A percentile compares a stretch with the other conserved stretches of the same genome.
These are phyloP conservation scores for Ctenomys sociabilis DNA, from an alignment of 2,113 vertebrate species.

Conservation along the genomic window DNA sequence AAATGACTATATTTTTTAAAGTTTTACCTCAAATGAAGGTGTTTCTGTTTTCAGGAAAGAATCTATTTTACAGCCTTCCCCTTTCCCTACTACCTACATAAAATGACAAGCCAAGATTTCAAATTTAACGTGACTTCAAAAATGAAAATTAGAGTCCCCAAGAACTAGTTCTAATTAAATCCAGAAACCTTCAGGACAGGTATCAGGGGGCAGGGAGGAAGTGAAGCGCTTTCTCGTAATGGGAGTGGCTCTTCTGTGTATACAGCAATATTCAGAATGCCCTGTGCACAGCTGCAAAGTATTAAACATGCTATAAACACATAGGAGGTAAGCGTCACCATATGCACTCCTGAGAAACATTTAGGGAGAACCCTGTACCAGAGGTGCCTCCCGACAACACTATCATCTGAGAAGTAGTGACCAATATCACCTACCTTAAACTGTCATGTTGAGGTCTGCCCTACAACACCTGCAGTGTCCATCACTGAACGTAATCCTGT, in stretches of 20 bases:
- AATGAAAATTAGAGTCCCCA: slow-evolving; percentile 58
- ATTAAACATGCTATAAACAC: slow-evolving; percentile 48
- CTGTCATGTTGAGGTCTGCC: background rate
- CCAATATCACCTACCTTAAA: background rate
- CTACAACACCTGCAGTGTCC: background rate
- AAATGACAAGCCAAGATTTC: slow-evolving; percentile 39
- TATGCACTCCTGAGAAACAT: background rate
- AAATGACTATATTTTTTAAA: background rate
- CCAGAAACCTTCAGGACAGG: slow-evolving; percentile 55
- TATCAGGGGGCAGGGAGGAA: background rate
- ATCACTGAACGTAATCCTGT: background rate
- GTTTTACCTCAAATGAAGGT: background rate
- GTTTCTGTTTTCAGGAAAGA: slow-evolving; percentile 35
- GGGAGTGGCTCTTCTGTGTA: background rate
- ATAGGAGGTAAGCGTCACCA: background rate
- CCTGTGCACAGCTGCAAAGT: slow-evolving; percentile 61
- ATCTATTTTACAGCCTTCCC: background rate
- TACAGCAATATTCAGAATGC: background rate
- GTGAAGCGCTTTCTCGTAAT: background rate
- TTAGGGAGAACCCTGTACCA: background rate
- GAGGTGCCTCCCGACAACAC: background rate
- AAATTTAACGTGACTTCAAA: slow-evolving; percentile 59
- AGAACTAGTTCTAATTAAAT: slow-evolving; percentile 55
- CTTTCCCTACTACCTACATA: slow-evolving; percentile 10
- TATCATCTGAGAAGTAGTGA: background rate